Evolutionary conservation across 1,140 invertebrate genomes (phyloP).

Genomic region (Aporrectodea caliginosa): DNA sequence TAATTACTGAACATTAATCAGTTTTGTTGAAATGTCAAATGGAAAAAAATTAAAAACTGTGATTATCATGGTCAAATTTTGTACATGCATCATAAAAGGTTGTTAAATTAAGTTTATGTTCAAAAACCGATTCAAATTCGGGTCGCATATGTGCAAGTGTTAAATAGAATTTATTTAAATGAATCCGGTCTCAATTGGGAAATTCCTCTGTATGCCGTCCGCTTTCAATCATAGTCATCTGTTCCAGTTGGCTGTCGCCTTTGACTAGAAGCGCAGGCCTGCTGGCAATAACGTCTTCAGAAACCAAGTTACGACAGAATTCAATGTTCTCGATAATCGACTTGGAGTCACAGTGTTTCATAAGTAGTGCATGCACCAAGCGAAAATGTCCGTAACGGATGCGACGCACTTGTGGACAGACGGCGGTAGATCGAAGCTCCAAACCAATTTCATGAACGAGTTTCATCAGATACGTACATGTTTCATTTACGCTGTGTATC

Average conservation of each 20-base stretch:
- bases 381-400: conserved; percentile 77
- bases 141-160: too few relatives aligned
- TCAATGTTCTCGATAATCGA: background rate
- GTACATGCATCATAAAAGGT: too few relatives aligned
- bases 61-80: too few relatives aligned
- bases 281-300: background rate
- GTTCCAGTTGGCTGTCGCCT: background rate
- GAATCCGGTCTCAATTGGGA: background rate
- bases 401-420: conserved; percentile 73
- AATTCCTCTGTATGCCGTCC: background rate
- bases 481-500: conserved; percentile 78
- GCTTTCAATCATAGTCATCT: background rate
- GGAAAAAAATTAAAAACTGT: too few relatives aligned
- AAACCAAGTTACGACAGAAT: background rate
- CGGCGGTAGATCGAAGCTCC: conserved; percentile 71
- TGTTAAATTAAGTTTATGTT: too few relatives aligned
- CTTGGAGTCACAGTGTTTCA: conserved; percentile 62
- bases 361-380: conserved; percentile 70
- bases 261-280: background rate
- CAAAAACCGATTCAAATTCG: too few relatives aligned
- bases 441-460: conserved; percentile 76
- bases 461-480: conserved; percentile 67
- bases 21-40: too few relatives aligned
- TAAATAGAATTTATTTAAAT: too few relatives aligned
- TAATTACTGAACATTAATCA: too few relatives aligned